phyloP scores from a whole-genome alignment of 2,888 invertebrate species.

The Eupithecia tripunctaria region DNA sequence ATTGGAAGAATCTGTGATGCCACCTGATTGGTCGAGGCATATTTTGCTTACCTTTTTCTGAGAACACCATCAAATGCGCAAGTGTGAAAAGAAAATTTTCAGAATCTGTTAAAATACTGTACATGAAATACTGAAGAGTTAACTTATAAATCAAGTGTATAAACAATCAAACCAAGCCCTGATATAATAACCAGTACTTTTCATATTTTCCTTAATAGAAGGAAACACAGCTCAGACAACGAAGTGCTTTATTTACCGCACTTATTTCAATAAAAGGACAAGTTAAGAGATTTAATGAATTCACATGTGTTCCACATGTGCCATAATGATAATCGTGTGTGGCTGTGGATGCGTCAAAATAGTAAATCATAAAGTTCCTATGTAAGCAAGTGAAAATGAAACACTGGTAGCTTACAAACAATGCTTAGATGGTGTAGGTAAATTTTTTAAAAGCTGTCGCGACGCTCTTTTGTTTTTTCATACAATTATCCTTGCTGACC shows the following conservation, averaged over 20 bases:
- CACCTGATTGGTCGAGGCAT: background rate
- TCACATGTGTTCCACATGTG: too few species aligned
- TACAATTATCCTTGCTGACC: too few species aligned
- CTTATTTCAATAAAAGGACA: background rate
- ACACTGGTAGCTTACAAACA: background rate
- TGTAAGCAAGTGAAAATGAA: background rate
- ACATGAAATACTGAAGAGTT: background rate
- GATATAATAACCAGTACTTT: background rate
- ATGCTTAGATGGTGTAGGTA: background rate
- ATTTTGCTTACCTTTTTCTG: background rate
- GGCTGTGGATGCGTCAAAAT: background rate
- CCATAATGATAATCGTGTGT: background rate
- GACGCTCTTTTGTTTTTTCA: too few species aligned
- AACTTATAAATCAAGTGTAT: background rate
- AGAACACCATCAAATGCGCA: background rate
- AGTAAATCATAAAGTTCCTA: background rate
- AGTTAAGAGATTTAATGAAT: background rate
- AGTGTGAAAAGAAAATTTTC: constrained; percentile 5
- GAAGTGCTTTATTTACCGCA: background rate
- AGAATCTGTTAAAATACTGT: background rate
- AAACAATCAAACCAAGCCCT: background rate
- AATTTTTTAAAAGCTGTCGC: too few species aligned
- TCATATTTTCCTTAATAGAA: background rate
- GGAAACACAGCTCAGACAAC: background rate
- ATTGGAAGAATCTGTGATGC: background rate